Conservation (phyloP, 1,140 invertebrate species). For the Chrysomallon squamiferum region DNA sequence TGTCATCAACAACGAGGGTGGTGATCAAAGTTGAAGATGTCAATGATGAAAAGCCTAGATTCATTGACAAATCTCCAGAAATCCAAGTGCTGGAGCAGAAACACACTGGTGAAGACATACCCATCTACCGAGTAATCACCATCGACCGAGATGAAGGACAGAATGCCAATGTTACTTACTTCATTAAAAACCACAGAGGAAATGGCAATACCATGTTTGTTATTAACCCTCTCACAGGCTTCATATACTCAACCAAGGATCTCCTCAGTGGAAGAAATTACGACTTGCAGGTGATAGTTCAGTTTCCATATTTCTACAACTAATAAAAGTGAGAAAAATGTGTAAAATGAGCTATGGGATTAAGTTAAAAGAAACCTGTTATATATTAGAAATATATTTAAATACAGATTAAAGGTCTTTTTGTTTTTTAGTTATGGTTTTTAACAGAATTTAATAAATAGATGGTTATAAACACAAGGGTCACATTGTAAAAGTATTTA, state of each 20-base stretch:
- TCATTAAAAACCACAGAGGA: conserved; percentile 77
- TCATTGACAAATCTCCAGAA: conserved; percentile 75
- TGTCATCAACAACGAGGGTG: conserved; percentile 84
- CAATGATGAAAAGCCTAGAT: conserved; percentile 79
- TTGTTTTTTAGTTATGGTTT: too few species aligned
- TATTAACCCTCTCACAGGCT: conserved; percentile 80
- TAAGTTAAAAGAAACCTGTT: too few species aligned
- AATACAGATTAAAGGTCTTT: too few species aligned
- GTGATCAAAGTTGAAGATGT: conserved; percentile 81
- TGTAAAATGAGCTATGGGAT: too few species aligned
- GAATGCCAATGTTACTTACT: conserved; percentile 77
- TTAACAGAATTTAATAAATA: too few species aligned
- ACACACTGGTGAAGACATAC: conserved; percentile 32
- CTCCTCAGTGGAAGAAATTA: conserved; percentile 79
- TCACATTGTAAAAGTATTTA: too few species aligned
- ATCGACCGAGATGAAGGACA: conserved; percentile 53
- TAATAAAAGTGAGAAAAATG: too few species aligned
- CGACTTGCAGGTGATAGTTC: conserved; percentile 75
- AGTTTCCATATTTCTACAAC: too few species aligned
- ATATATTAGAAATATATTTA: too few species aligned
- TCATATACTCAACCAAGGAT: conserved; percentile 72
- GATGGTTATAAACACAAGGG: too few species aligned
- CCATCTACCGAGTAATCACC: conserved; percentile 48
- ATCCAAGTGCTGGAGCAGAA: conserved; percentile 73
- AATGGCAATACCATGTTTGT: conserved; percentile 72